Base-by-base conservation (phyloP, 2,888 invertebrate species). In the Tricholauxania praeusta region DNA sequence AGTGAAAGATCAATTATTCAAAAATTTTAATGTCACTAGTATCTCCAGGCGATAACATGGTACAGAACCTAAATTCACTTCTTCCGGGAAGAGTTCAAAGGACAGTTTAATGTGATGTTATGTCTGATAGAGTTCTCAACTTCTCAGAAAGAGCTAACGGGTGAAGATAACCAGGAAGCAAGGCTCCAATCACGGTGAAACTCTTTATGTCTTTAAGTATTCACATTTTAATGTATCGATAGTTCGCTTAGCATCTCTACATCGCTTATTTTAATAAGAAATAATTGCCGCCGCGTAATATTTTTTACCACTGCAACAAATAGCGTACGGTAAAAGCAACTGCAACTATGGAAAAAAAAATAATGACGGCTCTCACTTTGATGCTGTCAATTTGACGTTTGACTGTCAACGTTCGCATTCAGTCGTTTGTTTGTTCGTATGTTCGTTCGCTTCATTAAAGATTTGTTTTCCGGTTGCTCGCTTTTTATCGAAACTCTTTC, bases 401-500 rank as follows among this genome's bases (percentile, higher is more conserved):
- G 75, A 70, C 76, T 70, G 75, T 72, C 75, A 74, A 62, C 72
- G 71, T 75, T 60, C 32, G 48, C 48, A 48, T 66, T 3, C 15
- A 12, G 53, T 53, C 47, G 52, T 39, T 55, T 62, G 39, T 15
- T 57, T 32, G 39, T 51, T 48, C 47, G 28, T 28, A 28, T 28
- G 59, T 51, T 72, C 74, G 73, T 77, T 75, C 73, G 77, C 77
- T 78, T 78, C 77, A 78, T 78, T 78, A 76, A 77, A 75, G 77
- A 76, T 77, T 75, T 74, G 75, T 75, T 76, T 78, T 78, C 78
- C 78, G 76, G 76, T 77, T 77, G 76, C 72, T 76, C 75, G 73
- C 74, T 76, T 76, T 76, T 74, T 76, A 74, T 67, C 72, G 73
- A 72, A 69, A 17, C 72, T 74, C 65, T 47, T 66, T 47, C 60